Evolutionary conservation across 2,113 vertebrate species (phyloP).

Genomic region (Gopherus flavomarginatus): DNA sequence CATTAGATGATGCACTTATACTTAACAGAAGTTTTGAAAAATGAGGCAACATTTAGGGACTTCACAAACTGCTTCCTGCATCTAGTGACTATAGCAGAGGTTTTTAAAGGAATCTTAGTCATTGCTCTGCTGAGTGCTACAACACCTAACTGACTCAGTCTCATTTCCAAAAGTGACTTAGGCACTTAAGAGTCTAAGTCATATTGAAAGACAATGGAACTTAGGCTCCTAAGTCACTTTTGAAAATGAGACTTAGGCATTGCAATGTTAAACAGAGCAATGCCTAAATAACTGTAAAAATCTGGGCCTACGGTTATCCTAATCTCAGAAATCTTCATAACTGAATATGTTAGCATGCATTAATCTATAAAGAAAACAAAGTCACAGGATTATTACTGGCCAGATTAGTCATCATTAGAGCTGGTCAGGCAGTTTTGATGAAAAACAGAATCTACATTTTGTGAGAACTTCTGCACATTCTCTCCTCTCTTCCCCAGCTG

Average conservation of each 20-base stretch:
- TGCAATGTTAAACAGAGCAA: not conserved
- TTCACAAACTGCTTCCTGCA: not conserved
- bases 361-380: not conserved
- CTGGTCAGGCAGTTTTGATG: not conserved
- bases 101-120: not conserved
- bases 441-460: not conserved
- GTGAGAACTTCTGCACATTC: not conserved
- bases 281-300: not conserved
- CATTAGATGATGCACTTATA: fast-evolving
- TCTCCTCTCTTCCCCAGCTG: not conserved
- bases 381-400: not conserved
- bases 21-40: not conserved
- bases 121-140: not conserved
- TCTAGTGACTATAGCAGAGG: not conserved
- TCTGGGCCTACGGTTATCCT: not conserved
- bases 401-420: not conserved
- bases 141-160: not conserved
- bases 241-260: not conserved
- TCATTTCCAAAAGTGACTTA: not conserved
- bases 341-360: not conserved
- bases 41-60: not conserved
- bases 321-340: not conserved
- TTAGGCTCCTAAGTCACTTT: not conserved
- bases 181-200: not conserved
- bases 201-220: not conserved